These are phyloP conservation scores for Ophioninae sp. DNA, from an alignment of 2,888 invertebrate genomes.

Conservation along the genomic window DNA sequence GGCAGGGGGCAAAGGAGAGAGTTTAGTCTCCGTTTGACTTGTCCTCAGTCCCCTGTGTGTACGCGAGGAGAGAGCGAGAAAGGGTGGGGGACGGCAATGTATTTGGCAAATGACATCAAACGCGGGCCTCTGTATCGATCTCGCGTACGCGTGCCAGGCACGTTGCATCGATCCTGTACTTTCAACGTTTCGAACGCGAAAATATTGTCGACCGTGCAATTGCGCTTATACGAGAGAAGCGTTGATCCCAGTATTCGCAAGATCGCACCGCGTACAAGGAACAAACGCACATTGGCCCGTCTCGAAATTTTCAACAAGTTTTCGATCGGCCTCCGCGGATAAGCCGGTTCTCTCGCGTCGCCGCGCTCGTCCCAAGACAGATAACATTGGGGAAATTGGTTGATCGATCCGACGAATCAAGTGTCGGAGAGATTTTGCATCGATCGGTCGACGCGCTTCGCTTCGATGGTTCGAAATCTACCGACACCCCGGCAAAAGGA, in stretches of 20 bases:
- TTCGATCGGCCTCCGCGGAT: too few species aligned
- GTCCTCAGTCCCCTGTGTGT: constrained; percentile 34
- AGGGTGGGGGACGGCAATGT: constrained; percentile 32
- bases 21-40: constrained; percentile 51
- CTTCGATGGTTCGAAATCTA: too few species aligned
- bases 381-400: too few species aligned
- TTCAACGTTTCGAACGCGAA: constrained; percentile 39
- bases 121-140: constrained; percentile 57
- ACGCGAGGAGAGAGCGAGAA: background rate
- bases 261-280: constrained; percentile 8
- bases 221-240: constrained; percentile 33
- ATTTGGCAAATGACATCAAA: constrained; percentile 60
- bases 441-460: too few species aligned
- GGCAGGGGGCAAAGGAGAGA: too few species aligned
- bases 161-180: constrained; percentile 61
- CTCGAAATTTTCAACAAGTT: background rate
- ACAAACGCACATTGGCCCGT: background rate
- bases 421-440: too few species aligned
- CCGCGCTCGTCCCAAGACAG: too few species aligned
- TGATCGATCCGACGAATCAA: too few species aligned
- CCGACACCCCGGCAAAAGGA: too few species aligned
- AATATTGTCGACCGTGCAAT: constrained; percentile 23
- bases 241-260: constrained; percentile 19
- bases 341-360: too few species aligned
- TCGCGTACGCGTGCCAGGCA: constrained; percentile 61